Evolutionary conservation across 2,888 invertebrate species (phyloP), one percentile per base, ranked within the genome.

Genomic region (Mamestra brassicae): DNA sequence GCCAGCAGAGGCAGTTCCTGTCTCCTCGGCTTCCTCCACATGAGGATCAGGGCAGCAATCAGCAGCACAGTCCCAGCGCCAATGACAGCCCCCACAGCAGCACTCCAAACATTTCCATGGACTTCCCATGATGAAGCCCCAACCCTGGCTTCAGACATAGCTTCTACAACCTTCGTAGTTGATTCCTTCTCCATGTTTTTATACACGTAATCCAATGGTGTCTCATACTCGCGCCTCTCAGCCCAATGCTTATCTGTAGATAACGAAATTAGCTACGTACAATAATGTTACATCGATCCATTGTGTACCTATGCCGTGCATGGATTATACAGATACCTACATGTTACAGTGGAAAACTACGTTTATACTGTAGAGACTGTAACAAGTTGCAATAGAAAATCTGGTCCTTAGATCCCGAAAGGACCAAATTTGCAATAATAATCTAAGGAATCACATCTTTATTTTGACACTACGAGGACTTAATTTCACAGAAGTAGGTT

Each of bases 181-280:
- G 80, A 66, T 69, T 85, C 84, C 38, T 74, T 85, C 57, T 87
- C 81, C 71, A 83, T 80, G 50, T 83, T 83, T 75, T 80, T 83
- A 6, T 75, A 78, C 64, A 75, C 76, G 81, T 91, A 89, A 77
- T 92, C 91, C 93, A 93, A 90, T 86, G 91, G 90, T 88, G 90
- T 91, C 89, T 89, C 92, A 88, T 88, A 89, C 87, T 89, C 89
- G 76, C 89, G 90, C 86, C 92, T 89, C 84, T 91, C 92, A 90
- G 91, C 90, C 95, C 95, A 93, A 91, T 88, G 93, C 93, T 96
- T 96, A 96, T 96, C 96, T 95, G 91, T 69, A 92, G 96, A 96
- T 96, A 96, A 96, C 94, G 81, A 93, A 92, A 93, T 95, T 95
- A 94, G 90, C 90, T 90, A 90, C 90, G 92, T 91, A 90, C 89